phyloP scores from a whole-genome alignment of 1,140 invertebrate species.

The Cecropterus lyciades region DNA sequence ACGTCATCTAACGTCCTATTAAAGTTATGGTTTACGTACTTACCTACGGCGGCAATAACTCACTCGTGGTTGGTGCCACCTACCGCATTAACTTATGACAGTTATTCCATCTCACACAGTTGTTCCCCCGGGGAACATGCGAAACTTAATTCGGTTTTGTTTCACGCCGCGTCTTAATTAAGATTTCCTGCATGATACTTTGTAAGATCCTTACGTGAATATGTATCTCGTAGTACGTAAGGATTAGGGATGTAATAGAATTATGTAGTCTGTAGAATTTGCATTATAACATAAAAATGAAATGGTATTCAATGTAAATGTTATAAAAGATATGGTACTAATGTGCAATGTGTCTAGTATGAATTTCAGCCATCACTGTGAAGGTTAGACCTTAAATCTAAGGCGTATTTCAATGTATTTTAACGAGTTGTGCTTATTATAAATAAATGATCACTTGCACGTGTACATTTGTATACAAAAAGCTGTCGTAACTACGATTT shows the following conservation, averaged over 20 bases:
- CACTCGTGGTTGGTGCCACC: conserved; percentile 30
- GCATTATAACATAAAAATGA: not conserved
- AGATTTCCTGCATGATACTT: conserved; percentile 45
- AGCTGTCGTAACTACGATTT: too few species aligned
- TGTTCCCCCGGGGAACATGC: conserved; percentile 45
- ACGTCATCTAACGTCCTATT: not conserved
- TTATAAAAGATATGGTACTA: not conserved
- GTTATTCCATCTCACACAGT: conserved; percentile 45
- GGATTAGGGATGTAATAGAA: not conserved
- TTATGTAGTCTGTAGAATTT: not conserved
- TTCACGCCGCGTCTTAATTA: conserved; percentile 68
- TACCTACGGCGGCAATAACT: conserved; percentile 58
- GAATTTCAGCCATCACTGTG: too few species aligned
- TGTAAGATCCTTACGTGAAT: conserved; percentile 3
- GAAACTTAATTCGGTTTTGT: conserved; percentile 61
- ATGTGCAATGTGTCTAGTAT: not conserved
- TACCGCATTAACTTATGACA: conserved; percentile 40
- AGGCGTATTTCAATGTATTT: too few species aligned
- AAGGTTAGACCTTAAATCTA: too few species aligned
- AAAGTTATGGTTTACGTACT: conserved; percentile 53
- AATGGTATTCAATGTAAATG: not conserved
- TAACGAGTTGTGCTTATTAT: too few species aligned
- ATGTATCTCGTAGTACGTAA: not conserved
- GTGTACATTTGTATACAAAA: too few species aligned
- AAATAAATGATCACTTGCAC: too few species aligned